Evolutionary conservation across 2,113 vertebrate genomes (phyloP).

Genomic region (Monopterus albus): DNA sequence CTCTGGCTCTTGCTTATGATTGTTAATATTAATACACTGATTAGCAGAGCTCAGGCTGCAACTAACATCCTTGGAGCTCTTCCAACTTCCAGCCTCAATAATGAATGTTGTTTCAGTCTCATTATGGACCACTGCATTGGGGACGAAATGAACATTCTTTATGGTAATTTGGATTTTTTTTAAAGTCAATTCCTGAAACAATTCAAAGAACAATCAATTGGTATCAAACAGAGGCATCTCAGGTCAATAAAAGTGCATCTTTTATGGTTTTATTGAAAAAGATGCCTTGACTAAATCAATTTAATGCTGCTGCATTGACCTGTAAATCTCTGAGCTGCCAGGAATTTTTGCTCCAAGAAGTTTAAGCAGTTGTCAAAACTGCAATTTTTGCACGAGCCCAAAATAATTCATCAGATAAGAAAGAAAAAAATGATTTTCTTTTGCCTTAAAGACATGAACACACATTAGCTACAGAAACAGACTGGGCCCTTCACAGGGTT

Average conservation of each 20-base stretch:
- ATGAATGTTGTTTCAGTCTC: conserved; percentile 54
- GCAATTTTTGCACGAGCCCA: no score
- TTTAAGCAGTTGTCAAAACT: no score
- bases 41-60: conserved; percentile 52
- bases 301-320: no score
- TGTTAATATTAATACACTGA: conserved; percentile 72
- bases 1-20: conserved; percentile 57
- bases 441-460: neutral
- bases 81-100: conserved; percentile 53
- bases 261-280: neutral
- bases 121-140: conserved; percentile 42
- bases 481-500: neutral
- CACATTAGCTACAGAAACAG: neutral
- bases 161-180: conserved; percentile 29
- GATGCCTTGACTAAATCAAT: neutral
- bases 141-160: conserved; percentile 48
- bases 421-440: no score
- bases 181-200: neutral
- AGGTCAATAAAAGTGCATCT: neutral
- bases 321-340: neutral
- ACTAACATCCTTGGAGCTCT: conserved; percentile 55
- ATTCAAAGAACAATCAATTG: no score
- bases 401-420: no score
- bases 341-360: no score
- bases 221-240: neutral